phyloP scores from a whole-genome alignment of 2,797 vertebrate species.

The Eutrigla gurnardus region DNA sequence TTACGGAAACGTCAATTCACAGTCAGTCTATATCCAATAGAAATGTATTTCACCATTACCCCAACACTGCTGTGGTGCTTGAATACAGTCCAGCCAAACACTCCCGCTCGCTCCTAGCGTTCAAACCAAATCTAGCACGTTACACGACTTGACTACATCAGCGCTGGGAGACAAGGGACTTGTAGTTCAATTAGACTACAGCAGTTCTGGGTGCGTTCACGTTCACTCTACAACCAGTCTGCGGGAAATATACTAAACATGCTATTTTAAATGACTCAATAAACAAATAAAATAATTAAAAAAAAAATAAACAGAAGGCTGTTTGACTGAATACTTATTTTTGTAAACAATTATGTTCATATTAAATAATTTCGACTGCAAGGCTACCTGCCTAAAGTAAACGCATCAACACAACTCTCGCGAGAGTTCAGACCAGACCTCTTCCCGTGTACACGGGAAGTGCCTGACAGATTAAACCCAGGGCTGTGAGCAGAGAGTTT shows the following conservation, averaged over 20 bases:
- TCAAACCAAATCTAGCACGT: conserved; percentile 51
- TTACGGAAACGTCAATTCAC: rapidly evolving
- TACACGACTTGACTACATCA: not conserved
- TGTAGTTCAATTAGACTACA: conserved; percentile 68
- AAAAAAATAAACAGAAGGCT: no score
- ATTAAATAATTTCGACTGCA: no score
- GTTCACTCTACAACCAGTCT: not conserved
- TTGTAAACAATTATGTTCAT: no score
- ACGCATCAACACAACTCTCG: no score
- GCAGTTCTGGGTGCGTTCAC: not conserved
- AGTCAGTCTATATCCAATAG: rapidly evolving
- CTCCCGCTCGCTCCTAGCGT: conserved; percentile 72
- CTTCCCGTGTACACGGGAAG: not conserved
- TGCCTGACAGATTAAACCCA: not conserved
- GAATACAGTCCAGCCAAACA: conserved; percentile 25
- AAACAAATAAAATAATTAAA: no score
- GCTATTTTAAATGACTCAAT: no score
- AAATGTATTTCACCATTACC: conserved; percentile 38
- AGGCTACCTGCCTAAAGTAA: no score
- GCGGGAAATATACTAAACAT: not conserved
- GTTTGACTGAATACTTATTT: no score
- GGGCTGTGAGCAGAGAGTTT: not conserved
- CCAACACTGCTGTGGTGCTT: conserved; percentile 8
- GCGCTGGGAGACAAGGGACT: conserved; percentile 56
- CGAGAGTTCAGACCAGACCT: no score